Evolutionary conservation across 2,113 vertebrate genomes (phyloP).

Genomic region (Phyllostomus hastatus): DNA sequence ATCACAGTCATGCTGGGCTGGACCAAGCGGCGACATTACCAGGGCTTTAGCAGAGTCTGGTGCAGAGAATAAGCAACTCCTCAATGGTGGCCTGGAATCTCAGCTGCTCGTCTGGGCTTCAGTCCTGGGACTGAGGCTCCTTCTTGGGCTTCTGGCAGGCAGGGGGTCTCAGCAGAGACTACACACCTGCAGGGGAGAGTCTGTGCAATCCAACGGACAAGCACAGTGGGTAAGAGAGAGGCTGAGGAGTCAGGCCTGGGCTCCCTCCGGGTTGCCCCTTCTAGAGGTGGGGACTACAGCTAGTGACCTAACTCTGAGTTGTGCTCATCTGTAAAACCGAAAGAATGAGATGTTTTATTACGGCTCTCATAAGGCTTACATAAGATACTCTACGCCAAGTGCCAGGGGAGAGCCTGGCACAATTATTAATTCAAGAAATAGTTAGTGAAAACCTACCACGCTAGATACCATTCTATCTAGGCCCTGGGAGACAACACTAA

Average conservation of each 20-base stretch:
- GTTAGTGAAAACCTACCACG: background rate
- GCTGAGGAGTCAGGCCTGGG: background rate
- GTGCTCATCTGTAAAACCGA: background rate
- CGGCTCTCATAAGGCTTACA: background rate
- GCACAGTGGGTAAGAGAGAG: no score
- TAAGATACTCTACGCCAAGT: background rate
- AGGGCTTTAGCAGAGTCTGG: background rate
- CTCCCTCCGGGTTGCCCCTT: background rate
- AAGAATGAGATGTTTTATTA: background rate
- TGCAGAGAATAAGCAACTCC: background rate
- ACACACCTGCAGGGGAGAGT: background rate
- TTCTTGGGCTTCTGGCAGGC: background rate
- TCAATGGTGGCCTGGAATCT: fast-evolving
- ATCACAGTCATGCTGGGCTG: background rate
- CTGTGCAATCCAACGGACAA: no score
- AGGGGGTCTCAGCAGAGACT: background rate
- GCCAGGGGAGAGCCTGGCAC: background rate
- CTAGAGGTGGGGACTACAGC: background rate
- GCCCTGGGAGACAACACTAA: background rate
- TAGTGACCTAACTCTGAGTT: background rate
- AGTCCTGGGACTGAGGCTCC: background rate
- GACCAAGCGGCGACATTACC: background rate
- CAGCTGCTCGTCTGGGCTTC: background rate
- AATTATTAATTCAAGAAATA: background rate
- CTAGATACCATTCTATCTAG: background rate